Evolutionary conservation across 2,888 invertebrate species (phyloP).

Genomic region (Octonoba sinensis): DNA sequence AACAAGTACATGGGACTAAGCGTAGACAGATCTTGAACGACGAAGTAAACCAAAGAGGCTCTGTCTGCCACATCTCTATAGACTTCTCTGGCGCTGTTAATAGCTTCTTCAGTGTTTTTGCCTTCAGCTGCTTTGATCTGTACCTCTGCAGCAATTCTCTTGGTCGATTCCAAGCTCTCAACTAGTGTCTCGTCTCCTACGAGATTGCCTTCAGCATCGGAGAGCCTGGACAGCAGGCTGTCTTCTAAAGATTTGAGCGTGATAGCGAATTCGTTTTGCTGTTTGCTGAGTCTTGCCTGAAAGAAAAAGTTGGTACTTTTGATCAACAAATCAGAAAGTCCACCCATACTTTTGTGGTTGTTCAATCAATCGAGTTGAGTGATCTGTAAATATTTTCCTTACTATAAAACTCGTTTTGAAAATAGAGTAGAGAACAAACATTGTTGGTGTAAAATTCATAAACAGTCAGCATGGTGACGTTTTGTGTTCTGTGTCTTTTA

Average conservation of each 20-base stretch:
- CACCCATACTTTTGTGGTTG: neutral
- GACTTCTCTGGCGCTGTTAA: conserved; percentile 92
- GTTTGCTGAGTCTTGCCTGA: conserved; percentile 89
- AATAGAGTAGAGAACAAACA: no score
- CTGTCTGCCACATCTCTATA: conserved; percentile 92
- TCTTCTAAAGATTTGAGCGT: conserved; percentile 93
- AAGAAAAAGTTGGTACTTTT: no score
- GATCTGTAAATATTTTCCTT: no score
- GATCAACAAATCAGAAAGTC: neutral
- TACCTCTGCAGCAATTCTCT: conserved; percentile 94
- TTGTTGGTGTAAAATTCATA: no score
- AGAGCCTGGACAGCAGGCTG: conserved; percentile 88
- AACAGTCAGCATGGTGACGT: no score
- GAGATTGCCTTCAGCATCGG: conserved; percentile 93
- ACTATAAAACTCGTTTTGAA: no score
- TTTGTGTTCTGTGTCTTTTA: no score
- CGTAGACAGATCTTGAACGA: conserved; percentile 93
- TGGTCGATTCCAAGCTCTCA: conserved; percentile 95
- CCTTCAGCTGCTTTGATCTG: conserved; percentile 93
- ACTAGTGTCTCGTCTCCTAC: conserved; percentile 94
- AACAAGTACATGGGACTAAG: conserved; percentile 98
- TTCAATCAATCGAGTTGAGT: neutral
- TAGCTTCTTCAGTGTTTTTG: conserved; percentile 89
- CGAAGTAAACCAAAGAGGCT: conserved; percentile 94
- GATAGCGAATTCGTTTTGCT: conserved; percentile 97